Base-by-base conservation (phyloP, 1,140 invertebrate genomes). In the Bombus vancouverensis region DNA sequence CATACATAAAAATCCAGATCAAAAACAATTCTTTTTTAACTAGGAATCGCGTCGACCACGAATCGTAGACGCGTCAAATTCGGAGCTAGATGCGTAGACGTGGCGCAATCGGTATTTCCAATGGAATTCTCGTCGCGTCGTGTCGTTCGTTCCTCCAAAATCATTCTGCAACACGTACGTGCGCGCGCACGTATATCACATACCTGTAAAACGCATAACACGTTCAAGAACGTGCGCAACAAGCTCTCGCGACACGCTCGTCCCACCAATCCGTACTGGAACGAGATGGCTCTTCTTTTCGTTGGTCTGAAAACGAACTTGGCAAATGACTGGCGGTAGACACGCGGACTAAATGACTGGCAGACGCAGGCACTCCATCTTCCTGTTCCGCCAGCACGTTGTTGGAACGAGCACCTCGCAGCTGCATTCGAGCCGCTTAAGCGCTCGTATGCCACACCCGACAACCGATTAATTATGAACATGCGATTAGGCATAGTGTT, bases 381-480 rank as follows among this genome's bases (percentile, higher is more conserved):
- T 85, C 83, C 39, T 47, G 66, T 42, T 59, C 37, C 57, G 39
- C 65, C 39, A 32, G 65, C 81, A 47, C 75, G n/a, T 37, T 44
- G 70, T 28, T 32, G n/a, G 47, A 53, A 72, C 68, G 76, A 34
- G 68, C 53, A n/a, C 12, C 72, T 76, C 72, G 81, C 57, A 75
- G 75, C 73, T 77, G 81, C 83, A 34, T 71, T 80, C 76, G 76
- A 42, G 25, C 32, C 68, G 76, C 57, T 85, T 73, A 80, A 80
- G 75, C 83, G 59, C 71, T 66, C 57, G 80, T 62, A 10, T 25
- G 39, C 13, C 57, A 28, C 72, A 80, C 44, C 32, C 28, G 76
- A 72, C 76, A 47, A 85, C 53, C 83, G 83, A 85, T 85, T 85
- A 85, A 80, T 85, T 85, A 85, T 65, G 68, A 73, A 73, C 77